Conservation (phyloP, 2,797 vertebrate genomes). For the Dendrocincla tyrannina region DNA sequence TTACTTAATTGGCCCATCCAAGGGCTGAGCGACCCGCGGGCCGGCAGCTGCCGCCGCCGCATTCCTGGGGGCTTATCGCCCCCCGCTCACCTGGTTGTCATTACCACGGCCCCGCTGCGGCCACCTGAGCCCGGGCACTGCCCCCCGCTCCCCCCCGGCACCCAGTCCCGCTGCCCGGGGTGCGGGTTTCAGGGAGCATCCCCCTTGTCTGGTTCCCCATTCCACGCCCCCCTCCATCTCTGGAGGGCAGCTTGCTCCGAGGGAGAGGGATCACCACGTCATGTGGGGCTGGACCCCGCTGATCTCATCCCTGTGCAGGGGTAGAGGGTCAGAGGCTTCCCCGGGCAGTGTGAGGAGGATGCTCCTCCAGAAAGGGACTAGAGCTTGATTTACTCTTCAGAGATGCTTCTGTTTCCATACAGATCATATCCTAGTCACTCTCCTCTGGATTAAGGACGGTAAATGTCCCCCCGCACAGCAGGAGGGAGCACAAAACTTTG, state of each 20-base stretch:
- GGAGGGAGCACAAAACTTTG: background rate
- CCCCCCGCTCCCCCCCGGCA: accelerated
- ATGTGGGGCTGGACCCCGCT: background rate
- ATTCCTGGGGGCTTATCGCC: conserved; percentile 56
- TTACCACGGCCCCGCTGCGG: background rate
- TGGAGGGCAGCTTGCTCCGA: background rate
- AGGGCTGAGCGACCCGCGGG: background rate
- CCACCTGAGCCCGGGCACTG: background rate
- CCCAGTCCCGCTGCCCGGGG: background rate
- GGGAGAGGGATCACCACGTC: background rate
- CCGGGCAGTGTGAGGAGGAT: background rate
- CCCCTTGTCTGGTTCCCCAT: accelerated
- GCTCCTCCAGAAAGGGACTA: background rate
- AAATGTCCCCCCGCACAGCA: background rate
- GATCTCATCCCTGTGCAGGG: background rate
- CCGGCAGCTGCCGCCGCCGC: conserved; percentile 22
- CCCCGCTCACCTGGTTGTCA: conserved; percentile 49
- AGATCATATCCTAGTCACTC: background rate
- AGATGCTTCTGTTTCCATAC: background rate
- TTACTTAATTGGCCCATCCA: conserved; percentile 70
- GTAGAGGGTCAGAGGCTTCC: background rate
- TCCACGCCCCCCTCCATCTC: accelerated
- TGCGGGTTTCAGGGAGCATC: accelerated
- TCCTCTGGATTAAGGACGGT: accelerated
- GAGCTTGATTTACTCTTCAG: background rate